Evolutionary conservation across 2,888 invertebrate genomes (phyloP).

Genomic region (Drosophila falleni): DNA sequence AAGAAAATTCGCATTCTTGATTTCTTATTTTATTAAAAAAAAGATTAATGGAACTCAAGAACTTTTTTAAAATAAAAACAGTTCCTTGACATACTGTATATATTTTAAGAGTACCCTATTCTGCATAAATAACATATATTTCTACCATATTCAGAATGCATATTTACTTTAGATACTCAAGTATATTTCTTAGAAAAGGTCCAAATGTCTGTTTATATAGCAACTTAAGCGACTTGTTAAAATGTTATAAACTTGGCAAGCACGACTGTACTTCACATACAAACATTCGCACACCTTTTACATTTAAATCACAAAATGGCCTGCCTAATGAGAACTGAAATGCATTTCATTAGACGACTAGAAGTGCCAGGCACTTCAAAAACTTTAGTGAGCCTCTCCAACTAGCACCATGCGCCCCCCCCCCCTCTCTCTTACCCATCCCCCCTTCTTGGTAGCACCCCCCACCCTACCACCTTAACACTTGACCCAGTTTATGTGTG

Average conservation of each 20-base stretch:
- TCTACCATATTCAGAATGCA: neutral
- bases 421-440: neutral
- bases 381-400: constrained; percentile 44
- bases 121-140: neutral
- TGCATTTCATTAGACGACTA: constrained; percentile 75
- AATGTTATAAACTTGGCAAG: neutral
- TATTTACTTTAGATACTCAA: neutral
- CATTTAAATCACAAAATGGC: constrained; percentile 70
- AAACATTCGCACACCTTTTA: constrained; percentile 17
- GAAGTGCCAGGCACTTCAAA: constrained; percentile 57
- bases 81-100: too few species aligned
- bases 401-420: neutral
- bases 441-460: neutral
- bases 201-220: neutral
- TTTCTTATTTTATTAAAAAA: too few species aligned
- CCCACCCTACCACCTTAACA: constrained; percentile 29
- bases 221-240: neutral
- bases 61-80: too few species aligned
- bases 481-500: constrained; percentile 66
- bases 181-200: neutral
- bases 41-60: too few species aligned
- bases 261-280: constrained; percentile 26
- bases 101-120: neutral
- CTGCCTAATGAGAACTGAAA: constrained; percentile 76
- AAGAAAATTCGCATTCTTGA: too few species aligned